Conservation (phyloP, 2,797 vertebrate species). For the Periophthalmus magnuspinnatus region DNA sequence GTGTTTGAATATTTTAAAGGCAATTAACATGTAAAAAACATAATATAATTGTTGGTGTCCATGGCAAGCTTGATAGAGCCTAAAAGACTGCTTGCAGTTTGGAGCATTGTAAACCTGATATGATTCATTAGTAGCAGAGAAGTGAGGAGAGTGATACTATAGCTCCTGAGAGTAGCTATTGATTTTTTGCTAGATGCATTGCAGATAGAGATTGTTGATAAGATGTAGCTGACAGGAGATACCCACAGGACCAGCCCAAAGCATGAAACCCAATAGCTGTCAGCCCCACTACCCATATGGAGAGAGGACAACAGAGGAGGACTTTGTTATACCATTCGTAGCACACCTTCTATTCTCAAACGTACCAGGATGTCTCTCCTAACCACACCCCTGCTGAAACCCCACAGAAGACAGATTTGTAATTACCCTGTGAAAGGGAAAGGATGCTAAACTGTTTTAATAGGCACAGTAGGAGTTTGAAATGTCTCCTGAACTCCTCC, state of each 20-base stretch:
- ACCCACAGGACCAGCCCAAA: conserved; percentile 36
- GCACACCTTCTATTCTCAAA: conserved; percentile 39
- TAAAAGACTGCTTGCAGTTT: conserved; percentile 30
- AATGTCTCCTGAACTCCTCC: conserved; percentile 41
- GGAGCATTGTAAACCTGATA: conserved; percentile 43
- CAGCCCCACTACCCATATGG: conserved; percentile 50
- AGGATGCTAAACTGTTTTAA: conserved; percentile 56
- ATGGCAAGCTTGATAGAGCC: conserved; percentile 26
- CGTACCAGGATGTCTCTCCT: conserved; percentile 47
- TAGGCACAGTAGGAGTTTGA: conserved; percentile 54
- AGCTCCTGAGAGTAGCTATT: conserved; percentile 41
- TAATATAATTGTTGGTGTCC: conserved; percentile 16
- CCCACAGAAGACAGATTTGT: conserved; percentile 51
- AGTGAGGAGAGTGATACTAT: conserved; percentile 32
- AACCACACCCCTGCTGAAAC: conserved; percentile 59
- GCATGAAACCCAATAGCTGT: conserved; percentile 58
- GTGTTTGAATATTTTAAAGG: conserved; percentile 27
- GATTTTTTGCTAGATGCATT: conserved; percentile 33
- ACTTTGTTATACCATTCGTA: conserved; percentile 48
- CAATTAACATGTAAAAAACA: conserved; percentile 38
- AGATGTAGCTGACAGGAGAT: conserved; percentile 50
- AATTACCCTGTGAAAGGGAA: conserved; percentile 69
- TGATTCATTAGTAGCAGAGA: conserved; percentile 31
- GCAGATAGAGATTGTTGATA: conserved; percentile 23
- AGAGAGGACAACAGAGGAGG: conserved; percentile 50